A percentile compares a stretch with the other conserved stretches of the same genome.
These are phyloP conservation scores for Champsocephalus gunnari DNA, from an alignment of 2,797 vertebrate species.

Conservation along the genomic window DNA sequence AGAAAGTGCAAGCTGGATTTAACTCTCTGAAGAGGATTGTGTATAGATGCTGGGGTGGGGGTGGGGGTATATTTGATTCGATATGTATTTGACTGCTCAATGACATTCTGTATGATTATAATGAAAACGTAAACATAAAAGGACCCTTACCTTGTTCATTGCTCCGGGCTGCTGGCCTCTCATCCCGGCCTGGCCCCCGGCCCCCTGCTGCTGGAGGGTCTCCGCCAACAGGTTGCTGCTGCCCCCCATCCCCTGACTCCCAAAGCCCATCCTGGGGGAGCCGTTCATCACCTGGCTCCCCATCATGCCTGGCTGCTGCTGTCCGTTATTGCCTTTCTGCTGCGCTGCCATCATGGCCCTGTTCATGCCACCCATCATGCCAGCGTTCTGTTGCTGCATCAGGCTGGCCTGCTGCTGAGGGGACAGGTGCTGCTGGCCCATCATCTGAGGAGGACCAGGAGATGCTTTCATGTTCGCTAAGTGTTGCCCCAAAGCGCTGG, in stretches of 20 bases:
- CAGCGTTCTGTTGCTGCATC: slow-evolving; percentile 85
- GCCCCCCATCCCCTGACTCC: slow-evolving; percentile 90
- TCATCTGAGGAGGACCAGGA: slow-evolving; percentile 89
- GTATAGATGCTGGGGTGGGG: no score
- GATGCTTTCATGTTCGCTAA: slow-evolving; percentile 95
- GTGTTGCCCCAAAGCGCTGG: slow-evolving; percentile 84
- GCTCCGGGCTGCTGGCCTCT: slow-evolving; percentile 92
- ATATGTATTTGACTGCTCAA: no score
- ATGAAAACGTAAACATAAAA: no score
- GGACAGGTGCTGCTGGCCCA: slow-evolving; percentile 87
- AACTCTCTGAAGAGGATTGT: no score
- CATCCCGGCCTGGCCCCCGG: slow-evolving; percentile 86
- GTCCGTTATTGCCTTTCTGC: slow-evolving; percentile 90
- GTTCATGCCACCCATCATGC: slow-evolving; percentile 91
- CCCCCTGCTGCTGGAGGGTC: slow-evolving; percentile 89
- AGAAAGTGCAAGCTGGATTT: neutral
- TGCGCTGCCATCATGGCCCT: slow-evolving; percentile 91
- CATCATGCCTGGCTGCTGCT: slow-evolving; percentile 90
- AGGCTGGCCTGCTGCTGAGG: slow-evolving; percentile 84
- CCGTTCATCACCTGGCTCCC: slow-evolving; percentile 98
- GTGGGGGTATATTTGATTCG: no score
- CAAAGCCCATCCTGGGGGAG: slow-evolving; percentile 92
- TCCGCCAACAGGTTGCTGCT: slow-evolving; percentile 93
- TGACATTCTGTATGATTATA: no score
- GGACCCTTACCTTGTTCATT: slow-evolving; percentile 87